Evolutionary conservation across 1,140 invertebrate genomes (phyloP), one percentile per base, ranked within the genome.

Genomic region (Bombus haemorrhoidalis): DNA sequence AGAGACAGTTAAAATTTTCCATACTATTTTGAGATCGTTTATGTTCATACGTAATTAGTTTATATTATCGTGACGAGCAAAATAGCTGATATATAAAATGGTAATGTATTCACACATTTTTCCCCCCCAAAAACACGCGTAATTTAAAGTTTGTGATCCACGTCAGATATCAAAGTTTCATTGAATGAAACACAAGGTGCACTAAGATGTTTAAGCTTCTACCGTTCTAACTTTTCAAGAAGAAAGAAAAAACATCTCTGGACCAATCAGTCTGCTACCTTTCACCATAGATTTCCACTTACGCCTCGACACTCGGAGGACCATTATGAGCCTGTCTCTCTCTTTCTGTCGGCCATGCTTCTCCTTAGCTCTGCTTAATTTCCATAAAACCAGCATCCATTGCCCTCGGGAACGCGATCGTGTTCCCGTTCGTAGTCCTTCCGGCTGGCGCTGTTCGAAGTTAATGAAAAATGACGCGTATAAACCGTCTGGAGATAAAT

Each of bases 381-480:
- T 83, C n/a, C 81, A 83, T 76, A 73, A 73, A 81, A 34, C 47
- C 79, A 71, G 47, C 68, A 59, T 81, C 59, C 59, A 68, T 66
- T 47, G 81, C 43, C 53, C n/a, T 47, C 25, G 25, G 34, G 57
- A 34, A 32, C 62, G 34, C 10, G 43, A 69, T 77, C 64, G 80
- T 80, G 59, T 62, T 62, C 71, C 64, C 32, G 34, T 34, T 43
- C 39, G n/a, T 18, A 10, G 32, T 9, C 13, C 34, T 69, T 37
- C 28, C 73, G 34, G 28, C 25, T 10, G 5, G 75, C 6, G 68
- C 39, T 47, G 76, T 25, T 80, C 39, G 9, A 41, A 80, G 81
- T 88, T 89, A 81, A 89, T 71, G 76, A 53, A 89, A 77, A 87
- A 81, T 47, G 71, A 85, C 83, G 77, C 68, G 77, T 64, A 80